phyloP scores from a whole-genome alignment of 2,888 invertebrate genomes.

The Lithophane socia region DNA sequence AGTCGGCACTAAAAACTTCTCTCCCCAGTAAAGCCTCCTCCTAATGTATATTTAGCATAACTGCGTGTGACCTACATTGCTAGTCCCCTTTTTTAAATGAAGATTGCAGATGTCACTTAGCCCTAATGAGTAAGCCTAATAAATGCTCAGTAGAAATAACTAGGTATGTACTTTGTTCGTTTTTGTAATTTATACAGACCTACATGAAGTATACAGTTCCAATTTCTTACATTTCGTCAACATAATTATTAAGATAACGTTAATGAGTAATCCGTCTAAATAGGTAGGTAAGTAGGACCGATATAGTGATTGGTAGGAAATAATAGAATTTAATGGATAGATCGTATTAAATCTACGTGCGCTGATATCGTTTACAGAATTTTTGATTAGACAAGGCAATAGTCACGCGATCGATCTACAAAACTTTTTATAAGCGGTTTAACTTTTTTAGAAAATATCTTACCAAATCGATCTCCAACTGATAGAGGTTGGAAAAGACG shows the following conservation, averaged over 20 bases:
- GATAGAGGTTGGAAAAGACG: constrained; percentile 97
- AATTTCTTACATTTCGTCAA: background rate
- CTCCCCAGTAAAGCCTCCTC: background rate
- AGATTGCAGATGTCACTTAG: background rate
- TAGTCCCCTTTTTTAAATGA: background rate
- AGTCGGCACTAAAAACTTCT: background rate
- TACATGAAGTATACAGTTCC: background rate
- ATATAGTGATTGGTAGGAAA: background rate
- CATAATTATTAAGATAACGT: background rate
- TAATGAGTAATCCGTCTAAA: constrained; percentile 9
- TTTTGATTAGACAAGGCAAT: constrained; percentile 27
- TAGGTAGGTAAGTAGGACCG: background rate
- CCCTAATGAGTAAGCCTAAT: background rate
- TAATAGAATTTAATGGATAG: constrained; percentile 16
- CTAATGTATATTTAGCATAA: background rate
- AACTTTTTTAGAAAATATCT: constrained; percentile 62
- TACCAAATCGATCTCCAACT: constrained; percentile 96
- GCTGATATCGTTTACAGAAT: constrained; percentile 22
- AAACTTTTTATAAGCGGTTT: background rate
- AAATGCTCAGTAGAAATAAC: background rate
- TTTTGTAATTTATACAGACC: background rate
- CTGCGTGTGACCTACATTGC: background rate
- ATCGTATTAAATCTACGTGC: background rate
- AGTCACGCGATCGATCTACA: constrained; percentile 6
- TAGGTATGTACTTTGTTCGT: background rate